phyloP scores from a whole-genome alignment of 2,888 invertebrate genomes.

The Clitarchus hookeri region DNA sequence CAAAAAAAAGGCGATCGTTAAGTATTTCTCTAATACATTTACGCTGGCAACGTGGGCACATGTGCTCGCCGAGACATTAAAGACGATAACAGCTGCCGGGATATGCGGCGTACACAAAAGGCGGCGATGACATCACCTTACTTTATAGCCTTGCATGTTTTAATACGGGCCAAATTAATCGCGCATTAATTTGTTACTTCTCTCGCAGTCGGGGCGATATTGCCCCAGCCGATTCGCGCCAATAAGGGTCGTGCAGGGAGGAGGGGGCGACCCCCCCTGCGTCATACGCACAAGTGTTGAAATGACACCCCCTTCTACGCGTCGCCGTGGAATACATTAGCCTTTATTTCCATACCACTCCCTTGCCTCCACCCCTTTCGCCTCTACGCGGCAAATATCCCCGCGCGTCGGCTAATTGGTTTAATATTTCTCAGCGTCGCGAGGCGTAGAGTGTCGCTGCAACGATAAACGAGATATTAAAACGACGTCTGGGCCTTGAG shows the following conservation, averaged over 20 bases:
- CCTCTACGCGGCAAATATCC: background rate
- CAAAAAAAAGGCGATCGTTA: too few relatives aligned
- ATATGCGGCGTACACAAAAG: background rate
- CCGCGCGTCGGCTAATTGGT: constrained; percentile 22
- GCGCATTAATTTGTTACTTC: background rate
- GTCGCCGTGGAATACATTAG: background rate
- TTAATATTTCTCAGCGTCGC: constrained; percentile 1
- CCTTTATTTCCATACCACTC: constrained; percentile 41
- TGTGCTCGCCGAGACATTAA: background rate
- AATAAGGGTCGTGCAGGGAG: background rate
- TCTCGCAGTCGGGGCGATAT: background rate
- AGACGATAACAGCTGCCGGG: background rate
- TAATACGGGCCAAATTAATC: background rate
- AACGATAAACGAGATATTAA: background rate
- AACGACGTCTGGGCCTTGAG: background rate
- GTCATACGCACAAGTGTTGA: constrained; percentile 8
- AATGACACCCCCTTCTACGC: background rate
- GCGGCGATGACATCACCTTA: background rate
- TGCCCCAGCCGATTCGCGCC: background rate
- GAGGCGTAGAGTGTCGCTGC: background rate
- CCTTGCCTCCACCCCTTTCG: constrained; percentile 25
- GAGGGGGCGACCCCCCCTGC: background rate
- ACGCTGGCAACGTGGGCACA: too few relatives aligned
- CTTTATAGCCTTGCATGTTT: background rate
- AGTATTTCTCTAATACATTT: too few relatives aligned